Evolutionary conservation across 2,797 vertebrate genomes (phyloP).

Genomic region (Momotus momota): DNA sequence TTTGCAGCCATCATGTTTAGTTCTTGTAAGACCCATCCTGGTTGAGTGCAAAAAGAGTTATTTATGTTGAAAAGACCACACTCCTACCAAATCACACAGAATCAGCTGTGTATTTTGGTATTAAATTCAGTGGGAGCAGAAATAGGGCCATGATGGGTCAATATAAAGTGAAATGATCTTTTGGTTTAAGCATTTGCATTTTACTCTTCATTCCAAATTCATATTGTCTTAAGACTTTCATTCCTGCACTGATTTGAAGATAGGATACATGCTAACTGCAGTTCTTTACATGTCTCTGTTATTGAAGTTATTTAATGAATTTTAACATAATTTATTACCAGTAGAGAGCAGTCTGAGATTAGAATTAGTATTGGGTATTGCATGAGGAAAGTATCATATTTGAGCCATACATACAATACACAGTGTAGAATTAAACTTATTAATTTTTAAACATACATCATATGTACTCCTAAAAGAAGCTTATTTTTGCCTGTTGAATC

Average conservation of each 20-base stretch:
- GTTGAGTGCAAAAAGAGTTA: not conserved
- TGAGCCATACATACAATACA: conserved; percentile 35
- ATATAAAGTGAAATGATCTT: not conserved
- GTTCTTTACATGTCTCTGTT: not conserved
- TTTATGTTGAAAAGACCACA: not conserved
- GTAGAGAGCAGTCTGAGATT: conserved; percentile 81
- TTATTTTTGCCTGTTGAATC: conserved; percentile 38
- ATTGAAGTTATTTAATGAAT: conserved; percentile 47
- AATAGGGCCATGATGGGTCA: not conserved
- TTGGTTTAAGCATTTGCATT: not conserved
- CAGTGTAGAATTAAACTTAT: conserved; percentile 49
- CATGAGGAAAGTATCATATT: conserved; percentile 30
- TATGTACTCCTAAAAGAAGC: conserved; percentile 50
- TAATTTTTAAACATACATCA: conserved; percentile 50
- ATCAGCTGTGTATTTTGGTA: not conserved
- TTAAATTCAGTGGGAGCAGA: not conserved
- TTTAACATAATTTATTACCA: conserved; percentile 77
- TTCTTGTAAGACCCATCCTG: not conserved
- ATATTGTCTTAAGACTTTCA: not conserved
- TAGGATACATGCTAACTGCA: not conserved
- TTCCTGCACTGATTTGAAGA: not conserved
- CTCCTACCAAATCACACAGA: not conserved
- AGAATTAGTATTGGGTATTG: conserved; percentile 67
- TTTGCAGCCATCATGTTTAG: not conserved
- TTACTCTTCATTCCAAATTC: not conserved